Percentiles rank a stretch among this genome's conserved stretches.
Conservation (phyloP, 2,113 vertebrate species). For the Odontophorus gujanensis region DNA sequence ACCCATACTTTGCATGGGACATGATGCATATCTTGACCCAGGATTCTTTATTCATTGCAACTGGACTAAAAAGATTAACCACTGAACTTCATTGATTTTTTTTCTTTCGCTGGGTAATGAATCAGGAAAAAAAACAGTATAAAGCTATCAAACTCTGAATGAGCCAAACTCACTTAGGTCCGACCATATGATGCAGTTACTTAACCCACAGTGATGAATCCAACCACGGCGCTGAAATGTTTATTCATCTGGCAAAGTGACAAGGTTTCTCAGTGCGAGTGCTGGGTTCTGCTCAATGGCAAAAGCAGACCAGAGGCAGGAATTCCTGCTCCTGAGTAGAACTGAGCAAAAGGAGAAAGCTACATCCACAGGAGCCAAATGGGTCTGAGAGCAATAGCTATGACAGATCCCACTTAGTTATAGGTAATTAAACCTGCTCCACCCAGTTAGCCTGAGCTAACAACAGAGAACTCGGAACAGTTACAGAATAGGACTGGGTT, state of each 20-base stretch:
- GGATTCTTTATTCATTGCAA: neutral
- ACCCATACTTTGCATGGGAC: neutral
- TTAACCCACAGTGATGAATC: neutral
- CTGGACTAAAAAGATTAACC: neutral
- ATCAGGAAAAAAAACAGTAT: neutral
- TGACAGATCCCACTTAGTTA: neutral
- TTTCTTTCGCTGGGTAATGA: neutral
- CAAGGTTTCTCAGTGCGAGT: neutral
- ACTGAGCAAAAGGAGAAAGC: neutral
- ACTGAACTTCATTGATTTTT: neutral
- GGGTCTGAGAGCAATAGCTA: neutral
- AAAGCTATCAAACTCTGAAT: neutral
- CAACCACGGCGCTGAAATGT: constrained; percentile 27
- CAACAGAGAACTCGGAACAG: neutral
- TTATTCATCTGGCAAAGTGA: constrained; percentile 24
- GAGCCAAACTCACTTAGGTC: neutral
- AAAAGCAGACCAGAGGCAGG: constrained; percentile 28
- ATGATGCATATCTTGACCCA: neutral
- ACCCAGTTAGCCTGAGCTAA: neutral
- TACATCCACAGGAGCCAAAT: neutral
- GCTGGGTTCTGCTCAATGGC: neutral
- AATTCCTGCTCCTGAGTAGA: neutral
- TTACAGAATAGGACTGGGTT: neutral
- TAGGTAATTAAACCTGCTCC: neutral
- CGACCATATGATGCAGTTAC: neutral